A percentile compares a stretch with the other conserved stretches of the same genome.
These are phyloP conservation scores for Pseudomyrmex concolor DNA, from an alignment of 1,140 invertebrate species.

Conservation along the genomic window DNA sequence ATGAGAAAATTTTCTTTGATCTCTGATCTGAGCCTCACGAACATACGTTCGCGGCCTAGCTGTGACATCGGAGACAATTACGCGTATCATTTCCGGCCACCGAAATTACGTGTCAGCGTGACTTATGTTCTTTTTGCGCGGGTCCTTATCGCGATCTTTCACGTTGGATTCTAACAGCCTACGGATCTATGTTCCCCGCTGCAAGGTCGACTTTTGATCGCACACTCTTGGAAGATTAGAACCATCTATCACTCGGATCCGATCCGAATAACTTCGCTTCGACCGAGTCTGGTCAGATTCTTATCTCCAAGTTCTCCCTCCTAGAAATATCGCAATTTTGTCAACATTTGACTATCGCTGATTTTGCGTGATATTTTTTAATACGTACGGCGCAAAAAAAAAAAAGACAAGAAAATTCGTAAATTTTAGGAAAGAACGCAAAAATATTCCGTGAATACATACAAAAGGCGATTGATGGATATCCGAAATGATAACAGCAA, in stretches of 20 bases:
- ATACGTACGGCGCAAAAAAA: background rate
- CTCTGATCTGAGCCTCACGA: background rate
- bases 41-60: background rate
- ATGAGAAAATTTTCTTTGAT: conserved; percentile 1
- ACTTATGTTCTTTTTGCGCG: conserved; percentile 36
- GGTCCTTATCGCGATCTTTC: conserved; percentile 39
- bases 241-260: conserved; percentile 80
- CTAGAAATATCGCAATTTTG: conserved; percentile 30
- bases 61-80: conserved; percentile 44
- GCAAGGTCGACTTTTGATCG: conserved; percentile 56
- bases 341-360: conserved; percentile 39
- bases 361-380: conserved; percentile 40
- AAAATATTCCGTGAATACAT: too few relatives aligned
- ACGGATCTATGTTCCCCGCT: conserved; percentile 32
- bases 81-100: conserved; percentile 44
- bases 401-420: background rate
- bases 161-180: conserved; percentile 22
- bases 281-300: conserved; percentile 63
- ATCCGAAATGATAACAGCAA: too few relatives aligned
- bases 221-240: conserved; percentile 64
- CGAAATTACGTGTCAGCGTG: conserved; percentile 55
- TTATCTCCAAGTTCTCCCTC: conserved; percentile 63
- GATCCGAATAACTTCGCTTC: conserved; percentile 77
- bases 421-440: too few relatives aligned
- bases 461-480: too few relatives aligned